A percentile compares a stretch with the other conserved stretches of the same genome.
Conservation (phyloP, 2,113 vertebrate species). For the Numenius arquata region DNA sequence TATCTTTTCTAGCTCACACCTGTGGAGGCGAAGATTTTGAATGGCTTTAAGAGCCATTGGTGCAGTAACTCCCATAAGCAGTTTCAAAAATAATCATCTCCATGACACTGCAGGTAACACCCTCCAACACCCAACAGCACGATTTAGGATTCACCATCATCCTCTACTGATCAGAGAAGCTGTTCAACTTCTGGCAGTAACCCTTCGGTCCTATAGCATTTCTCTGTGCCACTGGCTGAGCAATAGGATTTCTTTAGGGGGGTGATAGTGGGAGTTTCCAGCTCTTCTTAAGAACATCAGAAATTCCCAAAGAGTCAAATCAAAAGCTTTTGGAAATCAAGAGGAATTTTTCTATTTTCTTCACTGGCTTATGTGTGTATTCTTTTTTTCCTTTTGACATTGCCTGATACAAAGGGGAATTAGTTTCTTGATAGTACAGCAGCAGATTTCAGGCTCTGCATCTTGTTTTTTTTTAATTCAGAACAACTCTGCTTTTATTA, state of each 20-base stretch:
- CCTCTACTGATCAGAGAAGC: background rate
- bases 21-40: background rate
- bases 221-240: background rate
- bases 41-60: background rate
- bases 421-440: background rate
- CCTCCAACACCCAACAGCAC: background rate
- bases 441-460: background rate
- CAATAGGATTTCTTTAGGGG: background rate
- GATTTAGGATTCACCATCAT: background rate
- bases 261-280: background rate
- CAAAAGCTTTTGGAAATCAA: background rate
- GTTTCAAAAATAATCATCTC: background rate
- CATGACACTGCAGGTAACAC: background rate
- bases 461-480: background rate
- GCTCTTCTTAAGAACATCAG: background rate
- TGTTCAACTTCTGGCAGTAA: background rate
- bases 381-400: background rate
- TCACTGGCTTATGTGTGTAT: background rate
- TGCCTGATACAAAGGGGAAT: background rate
- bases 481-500: constrained; percentile 36
- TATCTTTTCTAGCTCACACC: background rate
- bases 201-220: background rate
- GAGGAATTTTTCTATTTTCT: background rate
- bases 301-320: background rate
- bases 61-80: background rate